Percentiles rank a stretch among this genome's conserved stretches.
Evolutionary conservation across 2,797 vertebrate genomes (phyloP).

Genomic region (Knipowitschia caucasica): DNA sequence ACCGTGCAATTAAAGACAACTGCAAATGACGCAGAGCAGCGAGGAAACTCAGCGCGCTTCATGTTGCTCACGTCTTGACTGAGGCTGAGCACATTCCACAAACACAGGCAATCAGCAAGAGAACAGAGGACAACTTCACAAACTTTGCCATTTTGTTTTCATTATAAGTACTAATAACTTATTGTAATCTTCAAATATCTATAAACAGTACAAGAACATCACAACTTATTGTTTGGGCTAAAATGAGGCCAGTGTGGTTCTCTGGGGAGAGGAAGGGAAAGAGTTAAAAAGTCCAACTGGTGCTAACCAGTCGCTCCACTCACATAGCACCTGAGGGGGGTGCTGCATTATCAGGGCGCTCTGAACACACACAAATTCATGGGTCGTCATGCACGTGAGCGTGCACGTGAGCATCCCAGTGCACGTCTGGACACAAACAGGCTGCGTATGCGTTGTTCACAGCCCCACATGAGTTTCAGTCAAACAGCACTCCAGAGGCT

Average conservation of each 20-base stretch:
- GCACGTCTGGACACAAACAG: constrained; percentile 22
- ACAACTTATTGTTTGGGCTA: constrained; percentile 27
- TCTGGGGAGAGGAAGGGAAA: constrained; percentile 62
- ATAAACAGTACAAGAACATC: constrained; percentile 9
- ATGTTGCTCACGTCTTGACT: constrained; percentile 27
- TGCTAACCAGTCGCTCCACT: constrained; percentile 76
- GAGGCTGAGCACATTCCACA: constrained; percentile 31
- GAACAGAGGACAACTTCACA: not conserved
- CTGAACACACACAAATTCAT: constrained; percentile 54
- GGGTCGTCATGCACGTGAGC: constrained; percentile 28
- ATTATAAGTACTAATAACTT: too few relatives aligned
- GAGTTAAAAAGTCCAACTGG: constrained; percentile 77
- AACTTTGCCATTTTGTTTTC: not conserved
- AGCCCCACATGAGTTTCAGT: constrained; percentile 10
- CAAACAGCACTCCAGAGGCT: constrained; percentile 30
- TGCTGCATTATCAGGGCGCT: constrained; percentile 73
- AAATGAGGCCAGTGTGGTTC: constrained; percentile 34
- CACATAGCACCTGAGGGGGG: constrained; percentile 77
- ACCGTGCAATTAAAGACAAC: constrained; percentile 70
- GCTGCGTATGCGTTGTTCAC: constrained; percentile 16
- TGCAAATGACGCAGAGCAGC: constrained; percentile 56
- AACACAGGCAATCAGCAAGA: constrained; percentile 43
- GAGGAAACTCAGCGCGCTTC: constrained; percentile 53
- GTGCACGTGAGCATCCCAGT: constrained; percentile 14
- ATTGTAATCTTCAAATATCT: not conserved